Evolutionary conservation across 2,888 invertebrate species (phyloP).

Genomic region (Pterostichus madidus): DNA sequence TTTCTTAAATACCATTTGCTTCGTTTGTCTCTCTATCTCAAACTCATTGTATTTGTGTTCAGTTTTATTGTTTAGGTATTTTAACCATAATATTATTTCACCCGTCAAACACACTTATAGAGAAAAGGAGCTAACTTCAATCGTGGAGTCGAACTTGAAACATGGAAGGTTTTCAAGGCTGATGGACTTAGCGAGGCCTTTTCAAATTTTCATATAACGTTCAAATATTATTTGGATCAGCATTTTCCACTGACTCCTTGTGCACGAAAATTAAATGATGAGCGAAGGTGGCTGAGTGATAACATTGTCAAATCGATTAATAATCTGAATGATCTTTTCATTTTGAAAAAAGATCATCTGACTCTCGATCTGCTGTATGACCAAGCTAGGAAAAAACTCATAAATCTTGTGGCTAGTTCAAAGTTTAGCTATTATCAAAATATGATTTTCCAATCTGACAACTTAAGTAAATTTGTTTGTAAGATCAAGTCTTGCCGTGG

Average conservation of each 20-base stretch:
- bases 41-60: no score
- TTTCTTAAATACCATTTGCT: no score
- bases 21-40: no score
- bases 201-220: background rate
- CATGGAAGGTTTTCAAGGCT: no score
- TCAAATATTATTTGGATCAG: background rate
- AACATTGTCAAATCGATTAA: background rate
- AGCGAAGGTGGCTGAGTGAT: background rate
- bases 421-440: background rate
- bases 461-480: background rate
- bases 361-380: background rate
- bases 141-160: no score
- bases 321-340: background rate
- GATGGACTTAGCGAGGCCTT: no score
- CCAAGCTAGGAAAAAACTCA: background rate
- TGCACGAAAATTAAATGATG: background rate
- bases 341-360: background rate
- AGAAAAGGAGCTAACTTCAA: no score
- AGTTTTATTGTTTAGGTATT: no score
- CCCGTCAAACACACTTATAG: no score
- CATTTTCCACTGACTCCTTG: background rate
- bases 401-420: background rate
- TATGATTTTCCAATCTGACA: background rate
- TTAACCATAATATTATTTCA: no score
- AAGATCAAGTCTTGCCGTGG: background rate